Base-by-base conservation (phyloP, 2,888 invertebrate species). In the Alsophila aescularia region DNA sequence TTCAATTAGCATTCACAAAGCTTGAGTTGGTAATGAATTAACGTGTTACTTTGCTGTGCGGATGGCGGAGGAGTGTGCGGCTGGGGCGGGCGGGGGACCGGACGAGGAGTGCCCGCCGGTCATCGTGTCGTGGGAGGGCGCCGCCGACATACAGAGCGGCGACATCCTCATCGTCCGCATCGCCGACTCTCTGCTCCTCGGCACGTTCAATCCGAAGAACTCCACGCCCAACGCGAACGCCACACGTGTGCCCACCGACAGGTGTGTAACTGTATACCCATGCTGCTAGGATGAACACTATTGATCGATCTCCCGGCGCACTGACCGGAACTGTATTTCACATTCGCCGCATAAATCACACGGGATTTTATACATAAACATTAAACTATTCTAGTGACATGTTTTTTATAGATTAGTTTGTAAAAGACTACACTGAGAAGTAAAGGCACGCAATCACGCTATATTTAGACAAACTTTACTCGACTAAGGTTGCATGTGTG, bases 111-210 rank as follows among this genome's bases (percentile, higher is more conserved):
- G 94, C 69, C 87, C 90, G 64, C 92, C 93, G 64, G 91, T 92
- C 84, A 86, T 93, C 67, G 89, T 93, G 63, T 93, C 93, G 56
- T 95, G 95, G 95, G 94, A 94, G 73, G 94, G 94, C 40, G 87
- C 93, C 56, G 93, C 93, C 29, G 94, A 94, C 82, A 94, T 95
- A 66, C 95, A 95, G 82, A 94, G 94, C 63, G 95, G 95, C 13
- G 95, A 95, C 84, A 94, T 95, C 67, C 93, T 95, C 67, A 92
- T 95, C 77, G 94, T 95, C 40, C 93, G 94, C 81, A 94, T 95
- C 82, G 94, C 94, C 69, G 95, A 95, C 81, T 89, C 93, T 49
- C 83, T 92, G 70, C 87, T 94, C 50, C 86, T 91, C 52, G 86
- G 90, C 63, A 75, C 72, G 60, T 72, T 77, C 59, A 79, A 81